Evolutionary conservation across 2,113 vertebrate species (phyloP), one percentile per base, ranked within the genome.

Genomic region (Aptenodytes forsteri): DNA sequence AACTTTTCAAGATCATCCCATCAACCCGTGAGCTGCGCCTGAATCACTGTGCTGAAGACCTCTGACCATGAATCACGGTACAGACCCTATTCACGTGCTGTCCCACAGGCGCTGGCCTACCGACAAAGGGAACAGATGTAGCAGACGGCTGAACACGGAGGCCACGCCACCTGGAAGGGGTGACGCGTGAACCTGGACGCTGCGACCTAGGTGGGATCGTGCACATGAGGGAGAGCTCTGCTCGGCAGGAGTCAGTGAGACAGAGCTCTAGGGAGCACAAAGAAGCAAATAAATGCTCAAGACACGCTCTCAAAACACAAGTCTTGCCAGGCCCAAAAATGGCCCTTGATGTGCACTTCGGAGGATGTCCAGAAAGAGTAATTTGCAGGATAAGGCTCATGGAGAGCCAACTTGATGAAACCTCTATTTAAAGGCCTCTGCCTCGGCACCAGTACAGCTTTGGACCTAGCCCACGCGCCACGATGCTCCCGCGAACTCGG

Each of bases 401-500:
- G 10, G 20, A 19, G 16, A 65, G 9, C 16, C 38, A 65, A 1
- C 11, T 16, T 13, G 18, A 59, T 16, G 30, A 61, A 66, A n/a
- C 20, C 13, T 27, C 42, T 32, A 14, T 52, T 47, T 40, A 46
- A 70, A 65, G n/a, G 20, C 12, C 27, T 29, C 59, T 69, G 32
- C 34, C 56, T 19, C 14, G 6, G 49, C 49, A 73, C 42, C 11
- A 25, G 34, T 1, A 4, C 32, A 50, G 50, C 44, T 58, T 7
- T 34, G 8, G 36, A 32, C 17, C 25, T 32, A 44, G 27, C 32
- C 27, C 49, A 15, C 0, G 2, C 0, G 0, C 36, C 47, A 18
- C 1, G 2, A 16, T 1, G 23, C 25, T 62, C 36, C 67, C 0
- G 1, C 0, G 0, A 72, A 23, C 59, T n/a, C 36, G 7, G 17